Base-by-base conservation (phyloP, 2,888 invertebrate species). In the Chironomus riparius region DNA sequence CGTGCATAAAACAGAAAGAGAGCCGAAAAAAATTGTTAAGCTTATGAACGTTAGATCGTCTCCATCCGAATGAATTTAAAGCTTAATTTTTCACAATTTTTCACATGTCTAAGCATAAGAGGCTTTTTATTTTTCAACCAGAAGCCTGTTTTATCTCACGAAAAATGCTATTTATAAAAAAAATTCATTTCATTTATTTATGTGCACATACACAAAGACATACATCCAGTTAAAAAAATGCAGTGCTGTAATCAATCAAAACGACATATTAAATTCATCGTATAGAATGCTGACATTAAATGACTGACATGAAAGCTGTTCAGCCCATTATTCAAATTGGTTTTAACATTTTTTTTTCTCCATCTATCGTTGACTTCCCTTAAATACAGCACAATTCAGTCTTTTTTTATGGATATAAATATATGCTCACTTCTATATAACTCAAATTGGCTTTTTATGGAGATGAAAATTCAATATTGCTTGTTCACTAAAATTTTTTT, bases 251-350 rank as follows among this genome's bases (percentile, higher is more conserved):
- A 72, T 72, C 72, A 72, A 72, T 72, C 72, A 72, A 72, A 72
- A 18, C 61, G 62, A 72, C 72, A 72, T 72, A 72, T 72, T 72
- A 72, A 72, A 72, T 72, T 72, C 61, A 22, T 61, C 62, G 38
- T 28, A 28, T 72, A 61, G 22, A 15, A 72, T 62, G 62, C 61
- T 72, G 72, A 72, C 72, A 28, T 50, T 28, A 72, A 72, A 62
- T 72, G 72, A 72, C 28, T 72, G 72, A 72, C 72, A 72, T 38
- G 62, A 72, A 72, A 62, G 56, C 62, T 62, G 72, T 50, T 72
- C 62, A 72, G 72, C 61, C 72, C 72, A 72, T 72, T 72, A 72
- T 72, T 72, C 72, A 72, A 72, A 72, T 72, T 72, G 72, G 28
- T 62, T 62, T 61, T 38, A 28, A 15, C 28, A 47, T 70, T 70